Evolutionary conservation across 1,140 invertebrate genomes (phyloP), one percentile per base, ranked within the genome.

Genomic region (Magallana gigas): DNA sequence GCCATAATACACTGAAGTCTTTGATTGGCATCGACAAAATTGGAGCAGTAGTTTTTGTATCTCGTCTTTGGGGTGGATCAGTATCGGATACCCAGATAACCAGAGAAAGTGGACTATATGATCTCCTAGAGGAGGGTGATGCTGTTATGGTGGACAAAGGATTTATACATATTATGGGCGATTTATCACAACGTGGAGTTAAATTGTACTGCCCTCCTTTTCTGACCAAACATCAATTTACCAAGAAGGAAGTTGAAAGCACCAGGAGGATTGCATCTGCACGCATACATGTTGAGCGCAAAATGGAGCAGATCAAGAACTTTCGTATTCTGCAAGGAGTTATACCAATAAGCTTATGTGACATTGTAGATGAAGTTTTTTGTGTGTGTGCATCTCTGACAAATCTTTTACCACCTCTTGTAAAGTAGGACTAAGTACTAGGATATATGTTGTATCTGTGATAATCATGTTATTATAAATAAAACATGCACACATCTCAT

Each of bases 231-330:
- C n/a, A 18, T 56, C 88, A 90, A 56, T 88, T 90, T 59, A 60
- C 48, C 16, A 88, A 87, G 23, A 11, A 6, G 16, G 85, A 90
- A 56, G 81, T 88, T 12, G 84, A 88, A 12, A 9, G 56, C 0
- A 90, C 87, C 76, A n/a, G 84, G 29, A 82, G 89, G 36, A 82
- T 88, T 81, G 89, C 89, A 16, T 88, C 87, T 56, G 89, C 86
- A 3, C 12, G 81, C 8, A 90, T 88, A 9, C 88, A 90, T 81
- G 88, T 90, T 23, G 89, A 90, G 57, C 56, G 86, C 16, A 88
- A 88, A 84, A 90, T 87, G 89, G 89, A 90, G 80, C 87, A 90
- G 68, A 88, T 90, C 36, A 88, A 87, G 76, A 90, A 88, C 83
- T 87, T 90, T 58, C 36, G 84, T 76, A 87, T 90, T 12, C 64